Conservation (phyloP, 1,140 invertebrate genomes). For the Bacillus rossius region DNA sequence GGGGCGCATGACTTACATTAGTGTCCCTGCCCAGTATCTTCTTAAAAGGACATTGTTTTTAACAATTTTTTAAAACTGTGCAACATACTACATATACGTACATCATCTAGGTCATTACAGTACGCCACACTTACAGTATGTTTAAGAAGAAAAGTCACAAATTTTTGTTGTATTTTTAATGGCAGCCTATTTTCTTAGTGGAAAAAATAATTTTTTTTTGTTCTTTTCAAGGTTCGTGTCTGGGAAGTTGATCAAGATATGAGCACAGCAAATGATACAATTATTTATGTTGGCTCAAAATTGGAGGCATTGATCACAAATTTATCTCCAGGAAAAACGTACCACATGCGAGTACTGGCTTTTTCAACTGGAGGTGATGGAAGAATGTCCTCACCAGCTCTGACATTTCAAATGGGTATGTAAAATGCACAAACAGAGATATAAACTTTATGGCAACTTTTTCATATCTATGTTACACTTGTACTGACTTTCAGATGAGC, state of each 20-base stretch:
- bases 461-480: too few relatives aligned
- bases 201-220: conserved; percentile 7
- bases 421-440: too few relatives aligned
- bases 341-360: conserved; percentile 84
- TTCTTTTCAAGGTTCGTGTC: conserved; percentile 61
- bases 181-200: too few relatives aligned
- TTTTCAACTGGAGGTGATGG: conserved; percentile 94
- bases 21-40: too few relatives aligned
- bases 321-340: conserved; percentile 79
- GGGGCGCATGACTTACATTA: too few relatives aligned
- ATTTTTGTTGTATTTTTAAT: background rate
- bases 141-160: background rate
- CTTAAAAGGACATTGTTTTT: background rate
- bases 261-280: conserved; percentile 83
- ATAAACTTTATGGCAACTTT: too few relatives aligned
- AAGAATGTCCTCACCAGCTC: conserved; percentile 88
- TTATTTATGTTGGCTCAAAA: conserved; percentile 65
- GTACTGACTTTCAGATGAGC: too few relatives aligned
- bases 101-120: background rate
- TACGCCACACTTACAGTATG: background rate
- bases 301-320: conserved; percentile 71
- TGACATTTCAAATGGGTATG: conserved; percentile 79
- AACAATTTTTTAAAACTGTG: background rate
- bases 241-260: conserved; percentile 93
- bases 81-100: background rate